Evolutionary conservation across 2,888 invertebrate genomes (phyloP).

Genomic region (Lucinisca nassula): DNA sequence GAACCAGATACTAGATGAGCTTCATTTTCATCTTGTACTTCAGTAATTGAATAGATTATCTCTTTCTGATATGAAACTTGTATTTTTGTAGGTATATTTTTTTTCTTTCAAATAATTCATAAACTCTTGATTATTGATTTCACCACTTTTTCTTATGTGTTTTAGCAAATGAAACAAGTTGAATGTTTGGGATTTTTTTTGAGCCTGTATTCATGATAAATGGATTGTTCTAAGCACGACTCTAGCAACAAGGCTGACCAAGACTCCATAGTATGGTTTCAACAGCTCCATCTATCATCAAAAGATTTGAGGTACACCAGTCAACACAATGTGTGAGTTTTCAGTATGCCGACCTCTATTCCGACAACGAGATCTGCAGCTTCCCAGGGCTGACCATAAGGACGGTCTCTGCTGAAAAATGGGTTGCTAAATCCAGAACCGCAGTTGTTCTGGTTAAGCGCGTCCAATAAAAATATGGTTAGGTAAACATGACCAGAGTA

Average conservation of each 20-base stretch:
- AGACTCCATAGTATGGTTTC: constrained; percentile 5
- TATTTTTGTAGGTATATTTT: too few relatives aligned
- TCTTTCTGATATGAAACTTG: too few relatives aligned
- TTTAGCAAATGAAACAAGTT: neutral
- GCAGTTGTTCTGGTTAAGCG: too few relatives aligned
- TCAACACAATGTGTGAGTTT: neutral
- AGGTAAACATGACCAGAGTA: too few relatives aligned
- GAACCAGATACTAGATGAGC: too few relatives aligned
- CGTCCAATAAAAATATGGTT: too few relatives aligned
- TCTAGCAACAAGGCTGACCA: constrained; percentile 8
- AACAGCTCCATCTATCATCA: constrained; percentile 20
- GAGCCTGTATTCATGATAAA: neutral
- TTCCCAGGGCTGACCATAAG: neutral
- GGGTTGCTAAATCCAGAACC: constrained; percentile 3
- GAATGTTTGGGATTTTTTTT: neutral
- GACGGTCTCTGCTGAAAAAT: neutral
- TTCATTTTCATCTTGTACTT: too few relatives aligned
- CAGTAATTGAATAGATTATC: too few relatives aligned
- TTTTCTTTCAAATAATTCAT: neutral
- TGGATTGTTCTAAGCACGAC: constrained; percentile 14
- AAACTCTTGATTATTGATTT: too few relatives aligned
- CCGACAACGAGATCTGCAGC: neutral
- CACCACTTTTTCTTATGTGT: neutral
- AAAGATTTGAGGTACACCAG: neutral
- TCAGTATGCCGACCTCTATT: constrained; percentile 13